These are phyloP conservation scores for Orthosia incerta DNA, from an alignment of 2,888 invertebrate species.

Conservation along the genomic window DNA sequence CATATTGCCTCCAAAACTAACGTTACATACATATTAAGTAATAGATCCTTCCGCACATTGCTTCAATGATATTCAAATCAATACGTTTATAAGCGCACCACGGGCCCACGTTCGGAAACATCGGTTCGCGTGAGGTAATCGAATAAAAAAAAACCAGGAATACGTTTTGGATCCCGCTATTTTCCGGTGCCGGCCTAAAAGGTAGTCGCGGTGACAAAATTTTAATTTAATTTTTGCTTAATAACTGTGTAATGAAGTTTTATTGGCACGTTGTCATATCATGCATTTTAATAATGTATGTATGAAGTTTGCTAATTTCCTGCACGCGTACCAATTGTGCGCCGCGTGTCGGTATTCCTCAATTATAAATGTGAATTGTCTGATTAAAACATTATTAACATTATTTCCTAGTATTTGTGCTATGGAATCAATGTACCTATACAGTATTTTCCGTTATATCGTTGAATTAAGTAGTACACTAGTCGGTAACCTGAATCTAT, in stretches of 20 bases:
- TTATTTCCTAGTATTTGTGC: slow-evolving; percentile 1
- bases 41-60: slow-evolving; percentile 61
- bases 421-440: slow-evolving; percentile 15
- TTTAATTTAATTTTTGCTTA: slow-evolving; percentile 81
- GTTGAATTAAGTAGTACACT: background rate
- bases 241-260: slow-evolving; percentile 80
- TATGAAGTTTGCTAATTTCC: slow-evolving; percentile 52
- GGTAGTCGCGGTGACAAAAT: slow-evolving; percentile 71
- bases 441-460: background rate
- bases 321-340: slow-evolving; percentile 24
- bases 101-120: slow-evolving; percentile 73
- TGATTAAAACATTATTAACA: slow-evolving; percentile 4
- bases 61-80: slow-evolving; percentile 67
- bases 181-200: slow-evolving; percentile 81
- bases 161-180: slow-evolving; percentile 69
- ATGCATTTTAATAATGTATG: slow-evolving; percentile 51
- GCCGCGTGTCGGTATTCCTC: slow-evolving; percentile 28
- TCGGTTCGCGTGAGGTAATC: slow-evolving; percentile 64
- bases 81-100: slow-evolving; percentile 73
- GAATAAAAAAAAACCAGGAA: slow-evolving; percentile 57
- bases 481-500: background rate
- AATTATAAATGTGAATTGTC: slow-evolving; percentile 27
- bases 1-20: slow-evolving; percentile 26
- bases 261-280: slow-evolving; percentile 69
- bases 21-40: slow-evolving; percentile 40